Conservation (phyloP, 2,888 invertebrate species). For the Noctua fimbriata region DNA sequence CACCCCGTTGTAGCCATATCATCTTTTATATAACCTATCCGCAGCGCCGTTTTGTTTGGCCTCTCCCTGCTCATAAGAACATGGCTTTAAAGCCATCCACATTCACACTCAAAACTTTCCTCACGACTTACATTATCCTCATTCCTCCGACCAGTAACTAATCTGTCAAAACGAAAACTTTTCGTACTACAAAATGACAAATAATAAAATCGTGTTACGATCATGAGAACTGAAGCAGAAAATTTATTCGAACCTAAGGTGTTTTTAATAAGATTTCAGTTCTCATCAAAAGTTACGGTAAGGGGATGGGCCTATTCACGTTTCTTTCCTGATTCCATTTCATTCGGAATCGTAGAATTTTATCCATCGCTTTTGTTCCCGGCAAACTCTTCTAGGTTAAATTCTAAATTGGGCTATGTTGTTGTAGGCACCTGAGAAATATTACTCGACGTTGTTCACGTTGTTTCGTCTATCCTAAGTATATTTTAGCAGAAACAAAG, state of each 20-base stretch:
- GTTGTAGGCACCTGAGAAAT: background rate
- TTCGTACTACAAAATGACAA: background rate
- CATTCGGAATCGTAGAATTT: slow-evolving; percentile 6
- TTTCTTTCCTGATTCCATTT: slow-evolving; percentile 12
- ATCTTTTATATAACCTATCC: background rate
- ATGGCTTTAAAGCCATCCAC: no score
- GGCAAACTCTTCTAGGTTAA: background rate
- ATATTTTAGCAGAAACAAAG: no score
- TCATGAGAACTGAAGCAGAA: background rate
- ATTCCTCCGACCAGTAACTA: background rate
- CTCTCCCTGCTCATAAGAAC: no score
- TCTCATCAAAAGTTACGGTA: slow-evolving; percentile 20
- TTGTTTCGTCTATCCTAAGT: background rate
- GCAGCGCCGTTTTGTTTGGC: background rate
- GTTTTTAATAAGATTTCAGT: slow-evolving; percentile 15
- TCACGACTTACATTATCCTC: background rate
- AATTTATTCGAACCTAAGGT: slow-evolving; percentile 13
- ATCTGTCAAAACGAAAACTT: background rate
- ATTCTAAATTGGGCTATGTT: background rate
- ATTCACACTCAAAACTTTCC: background rate
- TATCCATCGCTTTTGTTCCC: background rate
- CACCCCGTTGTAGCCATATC: no score
- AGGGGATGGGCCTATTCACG: background rate
- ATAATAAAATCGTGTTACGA: background rate
- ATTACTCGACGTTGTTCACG: background rate